Conservation (phyloP, 2,888 invertebrate species). For the Thysanoteuthis rhombus region DNA sequence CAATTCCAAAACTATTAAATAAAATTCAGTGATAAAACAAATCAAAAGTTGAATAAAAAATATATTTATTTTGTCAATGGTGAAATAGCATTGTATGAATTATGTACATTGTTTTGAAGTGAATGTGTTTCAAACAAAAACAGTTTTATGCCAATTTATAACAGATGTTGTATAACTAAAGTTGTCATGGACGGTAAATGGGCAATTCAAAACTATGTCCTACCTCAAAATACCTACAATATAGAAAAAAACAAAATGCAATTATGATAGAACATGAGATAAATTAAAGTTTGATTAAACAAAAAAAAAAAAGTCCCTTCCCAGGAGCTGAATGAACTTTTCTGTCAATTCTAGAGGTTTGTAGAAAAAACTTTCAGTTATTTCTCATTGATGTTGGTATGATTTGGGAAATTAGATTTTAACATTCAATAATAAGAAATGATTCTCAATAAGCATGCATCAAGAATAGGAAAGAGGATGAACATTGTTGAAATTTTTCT, state of each 20-base stretch:
- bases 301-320: not conserved
- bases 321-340: not conserved
- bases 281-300: not conserved
- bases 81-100: not conserved
- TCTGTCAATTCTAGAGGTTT: too few species aligned
- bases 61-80: not conserved
- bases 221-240: not conserved
- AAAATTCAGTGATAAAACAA: not conserved
- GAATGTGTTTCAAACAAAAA: not conserved
- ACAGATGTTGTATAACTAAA: not conserved
- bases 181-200: not conserved
- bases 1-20: too few species aligned
- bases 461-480: too few species aligned
- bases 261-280: not conserved
- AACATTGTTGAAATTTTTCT: too few species aligned
- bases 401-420: too few species aligned
- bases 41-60: not conserved
- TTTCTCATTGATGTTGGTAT: not conserved
- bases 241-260: not conserved
- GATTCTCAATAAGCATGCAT: too few species aligned
- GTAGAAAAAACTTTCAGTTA: not conserved
- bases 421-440: not conserved
- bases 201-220: not conserved
- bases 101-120: not conserved
- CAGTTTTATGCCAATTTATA: not conserved